Percentiles rank a stretch among this genome's conserved stretches.
phyloP scores from a whole-genome alignment of 2,797 vertebrate species.

The Peromyscus aztecus region DNA sequence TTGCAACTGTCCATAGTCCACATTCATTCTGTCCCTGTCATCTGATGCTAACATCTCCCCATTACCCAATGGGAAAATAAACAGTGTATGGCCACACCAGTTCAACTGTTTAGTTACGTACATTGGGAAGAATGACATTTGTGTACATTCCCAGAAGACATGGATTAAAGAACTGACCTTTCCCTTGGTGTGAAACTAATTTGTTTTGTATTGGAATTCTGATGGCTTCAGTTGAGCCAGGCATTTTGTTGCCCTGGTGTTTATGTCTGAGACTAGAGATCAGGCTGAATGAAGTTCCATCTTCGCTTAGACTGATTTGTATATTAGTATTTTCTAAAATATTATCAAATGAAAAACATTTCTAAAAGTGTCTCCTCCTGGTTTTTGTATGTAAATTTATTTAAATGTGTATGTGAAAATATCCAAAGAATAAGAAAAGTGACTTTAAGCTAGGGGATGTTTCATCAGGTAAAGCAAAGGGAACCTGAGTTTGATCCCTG shows the following conservation, averaged over 20 bases:
- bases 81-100: constrained; percentile 85
- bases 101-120: constrained; percentile 87
- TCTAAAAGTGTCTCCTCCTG: constrained; percentile 76
- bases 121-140: constrained; percentile 85
- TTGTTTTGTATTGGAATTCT: constrained; percentile 78
- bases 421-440: constrained; percentile 72
- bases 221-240: constrained; percentile 78
- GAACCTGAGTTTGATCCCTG: background rate
- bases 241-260: constrained; percentile 82
- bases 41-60: constrained; percentile 83
- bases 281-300: constrained; percentile 75
- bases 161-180: constrained; percentile 87
- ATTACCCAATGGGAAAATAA: constrained; percentile 88
- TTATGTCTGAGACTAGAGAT: constrained; percentile 84
- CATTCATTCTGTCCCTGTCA: constrained; percentile 80
- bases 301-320: constrained; percentile 64
- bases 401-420: constrained; percentile 78
- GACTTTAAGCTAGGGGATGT: background rate
- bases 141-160: constrained; percentile 88
- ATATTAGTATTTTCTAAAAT: constrained; percentile 69
- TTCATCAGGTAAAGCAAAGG: background rate
- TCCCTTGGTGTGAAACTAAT: constrained; percentile 85
- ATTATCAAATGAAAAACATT: constrained; percentile 77
- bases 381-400: constrained; percentile 79
- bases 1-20: constrained; percentile 76